Evolutionary conservation across 2,113 vertebrate species (phyloP).

Genomic region (Meleagris gallopavo): DNA sequence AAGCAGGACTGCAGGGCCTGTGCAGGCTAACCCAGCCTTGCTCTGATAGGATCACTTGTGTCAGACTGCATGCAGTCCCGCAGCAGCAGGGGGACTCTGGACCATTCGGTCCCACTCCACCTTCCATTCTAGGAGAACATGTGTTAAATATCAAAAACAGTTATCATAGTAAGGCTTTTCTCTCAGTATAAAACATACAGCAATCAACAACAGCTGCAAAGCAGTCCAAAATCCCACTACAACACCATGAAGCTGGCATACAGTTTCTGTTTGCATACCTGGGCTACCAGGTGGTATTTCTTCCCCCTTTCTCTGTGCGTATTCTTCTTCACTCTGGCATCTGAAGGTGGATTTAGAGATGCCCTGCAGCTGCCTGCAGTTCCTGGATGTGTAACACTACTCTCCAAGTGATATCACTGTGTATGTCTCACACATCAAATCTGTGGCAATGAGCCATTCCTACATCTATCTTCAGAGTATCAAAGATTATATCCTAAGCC

Average conservation of each 20-base stretch:
- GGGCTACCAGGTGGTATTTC: background rate
- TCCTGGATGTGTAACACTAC: background rate
- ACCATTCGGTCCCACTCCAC: background rate
- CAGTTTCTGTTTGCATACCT: fast-evolving
- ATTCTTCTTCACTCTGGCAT: background rate
- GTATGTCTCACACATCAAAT: background rate
- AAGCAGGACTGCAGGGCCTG: background rate
- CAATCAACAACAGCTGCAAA: background rate
- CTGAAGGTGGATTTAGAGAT: background rate
- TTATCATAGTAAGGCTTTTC: background rate
- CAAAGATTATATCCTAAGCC: background rate
- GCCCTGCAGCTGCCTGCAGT: background rate
- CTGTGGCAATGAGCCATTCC: background rate
- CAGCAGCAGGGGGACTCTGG: background rate
- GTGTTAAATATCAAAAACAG: background rate
- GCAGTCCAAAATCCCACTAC: background rate
- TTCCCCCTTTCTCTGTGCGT: background rate
- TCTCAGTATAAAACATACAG: background rate
- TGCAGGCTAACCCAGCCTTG: background rate
- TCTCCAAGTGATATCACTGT: background rate
- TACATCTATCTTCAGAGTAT: background rate
- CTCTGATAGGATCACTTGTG: background rate
- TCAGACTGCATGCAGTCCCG: fast-evolving
- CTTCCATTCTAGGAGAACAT: background rate
- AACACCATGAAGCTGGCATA: background rate